Percentiles rank a stretch among this genome's conserved stretches.
Conservation (phyloP, 2,113 vertebrate genomes). For the Corydoras maculifer region DNA sequence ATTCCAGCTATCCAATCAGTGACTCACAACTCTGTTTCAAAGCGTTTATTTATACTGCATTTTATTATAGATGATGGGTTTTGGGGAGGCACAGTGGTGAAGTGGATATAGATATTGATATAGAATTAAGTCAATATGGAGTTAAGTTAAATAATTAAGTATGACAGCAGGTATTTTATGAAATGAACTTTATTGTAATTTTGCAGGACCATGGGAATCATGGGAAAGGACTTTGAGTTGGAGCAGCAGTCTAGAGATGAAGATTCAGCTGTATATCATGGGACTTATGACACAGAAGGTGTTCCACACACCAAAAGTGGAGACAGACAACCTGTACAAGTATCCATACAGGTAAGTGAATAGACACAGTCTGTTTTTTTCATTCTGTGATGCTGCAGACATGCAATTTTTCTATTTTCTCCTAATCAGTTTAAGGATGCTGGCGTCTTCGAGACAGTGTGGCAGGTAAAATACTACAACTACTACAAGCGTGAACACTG, state of each 20-base stretch:
- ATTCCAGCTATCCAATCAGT: not conserved
- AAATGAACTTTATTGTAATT: not conserved
- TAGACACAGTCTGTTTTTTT: not conserved
- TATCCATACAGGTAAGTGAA: slow-evolving; percentile 77
- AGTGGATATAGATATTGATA: too few species aligned
- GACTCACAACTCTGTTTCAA: too few species aligned
- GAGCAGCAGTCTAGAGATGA: slow-evolving; percentile 83
- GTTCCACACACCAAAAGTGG: slow-evolving; percentile 95
- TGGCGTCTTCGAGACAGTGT: slow-evolving; percentile 87
- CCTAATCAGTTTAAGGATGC: slow-evolving; percentile 79
- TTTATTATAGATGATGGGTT: too few species aligned
- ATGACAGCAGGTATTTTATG: too few species aligned
- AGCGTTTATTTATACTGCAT: too few species aligned
- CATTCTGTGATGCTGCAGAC: too few species aligned
- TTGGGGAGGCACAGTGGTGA: too few species aligned
- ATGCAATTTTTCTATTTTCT: too few species aligned
- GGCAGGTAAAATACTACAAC: slow-evolving; percentile 98
- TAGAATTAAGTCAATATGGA: too few species aligned
- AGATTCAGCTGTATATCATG: slow-evolving; percentile 76
- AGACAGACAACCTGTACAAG: slow-evolving; percentile 90
- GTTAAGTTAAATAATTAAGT: too few species aligned
- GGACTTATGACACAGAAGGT: slow-evolving; percentile 89
- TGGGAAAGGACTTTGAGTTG: slow-evolving; percentile 77
- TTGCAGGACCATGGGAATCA: slow-evolving; percentile 86
- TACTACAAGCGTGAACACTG: slow-evolving; percentile 97